phyloP scores from a whole-genome alignment of 1,140 invertebrate genomes.

The Thereuonema tuberculata region DNA sequence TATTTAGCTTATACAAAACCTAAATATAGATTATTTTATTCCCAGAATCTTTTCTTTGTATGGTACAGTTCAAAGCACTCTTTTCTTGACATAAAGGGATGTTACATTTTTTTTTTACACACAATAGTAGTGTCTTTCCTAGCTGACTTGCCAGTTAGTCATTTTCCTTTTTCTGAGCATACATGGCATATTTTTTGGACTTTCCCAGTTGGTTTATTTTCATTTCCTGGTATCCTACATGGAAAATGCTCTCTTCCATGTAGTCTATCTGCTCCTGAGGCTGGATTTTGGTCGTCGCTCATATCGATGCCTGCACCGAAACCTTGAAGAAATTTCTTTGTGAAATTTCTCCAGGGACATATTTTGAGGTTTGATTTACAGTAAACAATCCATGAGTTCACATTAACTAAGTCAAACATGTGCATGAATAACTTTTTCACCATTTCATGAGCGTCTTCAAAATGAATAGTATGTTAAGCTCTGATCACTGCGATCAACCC shows the following conservation, averaged over 20 bases:
- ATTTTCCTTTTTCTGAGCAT: too few species aligned
- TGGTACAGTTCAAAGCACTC: too few species aligned
- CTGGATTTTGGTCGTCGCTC: background rate
- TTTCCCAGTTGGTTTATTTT: background rate
- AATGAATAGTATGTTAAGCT: background rate
- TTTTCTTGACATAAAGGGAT: too few species aligned
- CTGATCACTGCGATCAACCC: background rate
- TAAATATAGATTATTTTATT: too few species aligned
- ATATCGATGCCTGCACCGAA: background rate
- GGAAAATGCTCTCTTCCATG: background rate
- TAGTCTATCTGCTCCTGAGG: background rate
- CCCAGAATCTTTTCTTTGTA: too few species aligned
- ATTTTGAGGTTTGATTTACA: background rate
- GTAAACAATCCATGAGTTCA: background rate
- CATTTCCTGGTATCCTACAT: background rate
- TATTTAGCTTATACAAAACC: too few species aligned
- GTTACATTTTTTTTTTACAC: too few species aligned
- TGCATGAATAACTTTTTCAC: background rate
- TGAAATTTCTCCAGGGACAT: background rate
- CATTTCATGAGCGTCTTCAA: background rate
- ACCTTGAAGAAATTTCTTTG: background rate
- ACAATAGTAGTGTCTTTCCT: too few species aligned
- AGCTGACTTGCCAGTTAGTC: too few species aligned
- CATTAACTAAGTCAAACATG: background rate
- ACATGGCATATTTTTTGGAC: background rate